Evolutionary conservation across 2,888 invertebrate species (phyloP), one percentile per base, ranked within the genome.

Genomic region (Pseudanteris insignis): DNA sequence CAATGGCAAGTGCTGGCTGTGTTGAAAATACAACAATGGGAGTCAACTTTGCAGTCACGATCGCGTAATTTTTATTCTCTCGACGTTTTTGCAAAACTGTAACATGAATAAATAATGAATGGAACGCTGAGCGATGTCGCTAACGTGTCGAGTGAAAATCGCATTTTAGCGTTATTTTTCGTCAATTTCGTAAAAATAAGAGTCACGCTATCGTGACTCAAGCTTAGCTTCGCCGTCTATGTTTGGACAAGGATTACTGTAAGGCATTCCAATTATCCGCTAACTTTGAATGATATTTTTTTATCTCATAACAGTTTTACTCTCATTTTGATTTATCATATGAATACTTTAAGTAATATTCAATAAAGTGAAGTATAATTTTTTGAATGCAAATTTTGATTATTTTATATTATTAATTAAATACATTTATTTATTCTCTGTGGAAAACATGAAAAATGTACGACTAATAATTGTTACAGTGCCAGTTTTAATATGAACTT

Each of bases 261-360:
- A 44, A 50, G 50, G 46, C 58, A 58, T 50, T 58, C 58, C 50
- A 58, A 58, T 58, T 58, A 50, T 51, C 58, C 38, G 50, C 24
- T 38, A 50, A 38, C 46, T 33, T 50, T 44, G 50, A 50, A 38
- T 58, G 43, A 47, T 50, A 38, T 25, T 38, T 48, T 58, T 38
- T 25, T 11, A 34, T 40, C n/a, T 29, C 33, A 30, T 36, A 26
- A 25, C 28, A 43, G 47, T 41, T n/a, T n/a, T n/a, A n/a, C n/a
- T n/a, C n/a, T n/a, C n/a, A n/a, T n/a, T n/a, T n/a, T n/a, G n/a
- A n/a, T n/a, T n/a, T n/a, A n/a, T n/a, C n/a, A n/a, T n/a, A n/a
- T n/a, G n/a, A n/a, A n/a, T n/a, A n/a, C n/a, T n/a, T n/a, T n/a
- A n/a, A n/a, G n/a, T n/a, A n/a, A n/a, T n/a, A n/a, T n/a, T n/a